Conservation (phyloP, 2,797 vertebrate species). For the Microctenopoma steveboyesi region DNA sequence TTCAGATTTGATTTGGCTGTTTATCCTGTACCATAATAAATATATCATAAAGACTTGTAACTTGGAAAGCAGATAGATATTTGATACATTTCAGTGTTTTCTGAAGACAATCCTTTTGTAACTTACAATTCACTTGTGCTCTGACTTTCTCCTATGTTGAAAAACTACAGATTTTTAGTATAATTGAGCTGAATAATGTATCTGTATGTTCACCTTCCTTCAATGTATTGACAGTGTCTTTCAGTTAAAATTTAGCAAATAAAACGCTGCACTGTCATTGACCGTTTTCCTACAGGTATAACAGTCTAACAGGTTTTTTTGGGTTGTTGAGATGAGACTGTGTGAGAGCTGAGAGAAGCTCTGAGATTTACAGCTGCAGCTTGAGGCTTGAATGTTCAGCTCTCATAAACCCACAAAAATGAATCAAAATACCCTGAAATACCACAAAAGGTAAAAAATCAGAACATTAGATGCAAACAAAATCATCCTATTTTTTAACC, state of each 20-base stretch:
- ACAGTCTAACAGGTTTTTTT: too few relatives aligned
- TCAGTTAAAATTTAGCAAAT: not conserved
- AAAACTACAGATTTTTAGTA: not conserved
- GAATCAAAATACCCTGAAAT: too few relatives aligned
- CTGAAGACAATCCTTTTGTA: not conserved
- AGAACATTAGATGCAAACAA: too few relatives aligned
- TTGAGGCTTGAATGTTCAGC: too few relatives aligned
- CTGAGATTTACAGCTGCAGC: too few relatives aligned
- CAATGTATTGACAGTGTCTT: not conserved
- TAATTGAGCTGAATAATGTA: not conserved
- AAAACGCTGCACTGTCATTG: not conserved
- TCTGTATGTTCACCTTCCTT: not conserved
- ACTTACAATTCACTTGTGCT: conserved; percentile 1
- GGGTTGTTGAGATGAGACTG: too few relatives aligned
- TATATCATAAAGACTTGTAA: not conserved
- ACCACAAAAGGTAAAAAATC: too few relatives aligned
- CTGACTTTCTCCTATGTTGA: conserved; percentile 9
- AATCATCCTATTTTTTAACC: too few relatives aligned
- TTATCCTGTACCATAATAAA: not conserved
- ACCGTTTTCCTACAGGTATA: not conserved
- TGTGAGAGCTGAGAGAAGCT: too few relatives aligned
- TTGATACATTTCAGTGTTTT: not conserved
- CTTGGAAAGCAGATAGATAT: not conserved
- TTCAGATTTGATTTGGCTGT: not conserved
- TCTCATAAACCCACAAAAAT: too few relatives aligned